Evolutionary conservation across 2,888 invertebrate genomes (phyloP), one percentile per base, ranked within the genome.

Genomic region (Leptopilina drosophilae): DNA sequence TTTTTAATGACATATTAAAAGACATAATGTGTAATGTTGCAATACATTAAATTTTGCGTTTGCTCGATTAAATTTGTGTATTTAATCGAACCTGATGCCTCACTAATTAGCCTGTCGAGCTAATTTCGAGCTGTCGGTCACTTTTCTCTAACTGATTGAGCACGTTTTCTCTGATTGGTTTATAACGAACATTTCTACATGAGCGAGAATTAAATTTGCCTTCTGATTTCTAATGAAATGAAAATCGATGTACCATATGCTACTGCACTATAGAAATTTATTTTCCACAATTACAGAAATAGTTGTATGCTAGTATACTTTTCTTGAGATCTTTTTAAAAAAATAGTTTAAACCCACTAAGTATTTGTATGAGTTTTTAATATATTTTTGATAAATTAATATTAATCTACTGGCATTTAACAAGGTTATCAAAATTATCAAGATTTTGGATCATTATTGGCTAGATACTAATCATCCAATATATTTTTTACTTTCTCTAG

Each of bases 71-170:
- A 73, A 73, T 73, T 73, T 40, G 56, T n/a, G 14, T 59, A 73
- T 73, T 59, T 56, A 73, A 73, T 73, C 73, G 56, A 73, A 73
- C 73, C 56, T 73, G 56, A 73, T 73, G 73, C n/a, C n/a, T 56
- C 73, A 56, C 73, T 73, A 59, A 73, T 73, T 73, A 73, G 56
- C 33, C 56, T 73, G 73, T 73, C 73, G 40, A 73, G 73, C 73
- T 56, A 53, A 53, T 53, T 53, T 53, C 26, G 9, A 69, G 53
- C 69, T 53, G 69, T 69, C 69, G 69, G 26, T 69, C 46, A 69
- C 69, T 69, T 53, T 69, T 9, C n/a, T 53, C 69, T 14, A 53
- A 53, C 69, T 33, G 69, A 69, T 53, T 69, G 53, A 69, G 33
- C 33, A 69, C 33, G 26, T 69, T 69, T 69, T 69, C 53, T 69